phyloP scores from a whole-genome alignment of 23 tunicate genomes.

The Aplidium turbinatum region DNA sequence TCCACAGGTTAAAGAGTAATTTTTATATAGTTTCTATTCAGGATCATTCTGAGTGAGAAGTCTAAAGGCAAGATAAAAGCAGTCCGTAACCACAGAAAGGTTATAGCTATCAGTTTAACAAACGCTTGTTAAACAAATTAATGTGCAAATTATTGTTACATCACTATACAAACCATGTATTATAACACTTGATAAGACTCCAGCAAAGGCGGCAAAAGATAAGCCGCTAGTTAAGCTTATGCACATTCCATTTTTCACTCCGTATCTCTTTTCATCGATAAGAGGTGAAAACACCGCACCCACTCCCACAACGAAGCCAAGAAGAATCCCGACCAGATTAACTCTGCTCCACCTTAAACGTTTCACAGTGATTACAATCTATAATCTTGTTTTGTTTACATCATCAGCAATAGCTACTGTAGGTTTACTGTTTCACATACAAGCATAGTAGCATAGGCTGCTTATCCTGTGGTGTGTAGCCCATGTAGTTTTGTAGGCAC shows the following conservation, averaged over 20 bases:
- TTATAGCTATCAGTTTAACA: too few species aligned
- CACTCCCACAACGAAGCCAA: conserved; percentile 1
- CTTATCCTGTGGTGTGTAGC: too few species aligned
- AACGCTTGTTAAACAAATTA: too few species aligned
- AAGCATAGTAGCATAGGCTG: too few species aligned
- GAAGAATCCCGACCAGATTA: not conserved
- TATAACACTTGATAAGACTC: not conserved
- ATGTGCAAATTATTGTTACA: too few species aligned
- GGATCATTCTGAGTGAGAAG: too few species aligned
- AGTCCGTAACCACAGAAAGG: too few species aligned
- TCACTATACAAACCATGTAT: not conserved
- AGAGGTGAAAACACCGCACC: not conserved
- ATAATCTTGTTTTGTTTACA: not conserved
- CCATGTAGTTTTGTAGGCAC: too few species aligned
- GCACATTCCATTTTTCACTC: conserved; percentile 9
- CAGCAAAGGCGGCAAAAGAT: conserved; percentile 10
- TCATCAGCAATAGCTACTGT: not conserved
- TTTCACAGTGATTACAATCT: not conserved
- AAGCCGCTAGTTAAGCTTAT: not conserved
- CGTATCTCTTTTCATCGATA: not conserved
- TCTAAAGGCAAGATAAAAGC: too few species aligned
- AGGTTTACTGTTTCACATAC: not conserved
- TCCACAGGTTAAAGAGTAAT: too few species aligned
- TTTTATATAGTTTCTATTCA: too few species aligned
- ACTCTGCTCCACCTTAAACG: conserved; percentile 25